Base-by-base conservation (phyloP, 1,140 invertebrate genomes). In the Micrasema longulum region DNA sequence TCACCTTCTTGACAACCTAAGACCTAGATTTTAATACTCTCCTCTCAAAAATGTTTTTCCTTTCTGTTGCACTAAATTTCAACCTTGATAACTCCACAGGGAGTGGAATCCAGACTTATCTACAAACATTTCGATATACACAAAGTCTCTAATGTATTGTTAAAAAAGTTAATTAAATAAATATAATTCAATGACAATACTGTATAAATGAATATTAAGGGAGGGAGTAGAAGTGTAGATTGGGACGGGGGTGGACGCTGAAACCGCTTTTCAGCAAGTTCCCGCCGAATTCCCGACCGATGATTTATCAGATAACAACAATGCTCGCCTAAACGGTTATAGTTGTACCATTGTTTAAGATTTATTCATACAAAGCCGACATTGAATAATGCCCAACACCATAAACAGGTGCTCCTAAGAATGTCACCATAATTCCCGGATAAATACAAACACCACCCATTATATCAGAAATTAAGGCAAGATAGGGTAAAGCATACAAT, bases 291-390 rank as follows among this genome's bases (percentile, higher is more conserved):
- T 60, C 67, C 41, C 66, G 9, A 47, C 23, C 52, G 43, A 57
- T 69, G 67, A 69, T 69, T 69, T 62, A 69, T 69, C 67, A 45
- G 23, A 47, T 12, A 36, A 48, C 67, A 69, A 69, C 67, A 69
- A 69, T 69, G 52, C 67, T 45, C 16, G 38, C 18, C 48, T 55
- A 68, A 68, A 68, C 65, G 36, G 36, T 43, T 57, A 50, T 50
- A 52, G 45, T 66, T 48, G 35, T 38, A 12, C 65, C 50, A 68
- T 68, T 68, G 48, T 53, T 43, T 41, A 68, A 68, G 48, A 53
- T 68, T 55, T 68, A 68, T 68, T 68, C 50, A n/a, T 55, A 41
- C 18, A 41, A 60, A 43, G n/a, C 16, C 55, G 55, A 60, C 55
- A 38, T 60, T 60, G 55, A 43, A 60, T 60, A 60, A 60, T 38